Percentiles rank a stretch among this genome's conserved stretches.
phyloP scores from a whole-genome alignment of 2,113 vertebrate species.

The Malaclemys terrapin region DNA sequence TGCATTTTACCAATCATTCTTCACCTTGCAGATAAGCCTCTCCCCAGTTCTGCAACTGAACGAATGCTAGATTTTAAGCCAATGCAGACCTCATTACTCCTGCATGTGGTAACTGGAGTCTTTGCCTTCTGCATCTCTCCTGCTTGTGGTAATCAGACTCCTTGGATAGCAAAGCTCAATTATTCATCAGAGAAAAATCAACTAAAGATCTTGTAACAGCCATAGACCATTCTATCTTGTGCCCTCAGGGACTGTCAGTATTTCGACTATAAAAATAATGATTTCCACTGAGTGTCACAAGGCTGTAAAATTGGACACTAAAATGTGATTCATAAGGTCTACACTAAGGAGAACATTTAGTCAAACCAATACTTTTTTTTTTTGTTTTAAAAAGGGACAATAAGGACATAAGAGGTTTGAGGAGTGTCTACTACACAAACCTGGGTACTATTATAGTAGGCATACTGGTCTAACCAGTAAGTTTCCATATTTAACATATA shows the following conservation, averaged over 20 bases:
- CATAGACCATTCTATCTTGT: conserved; percentile 20
- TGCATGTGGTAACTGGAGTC: conserved; percentile 72
- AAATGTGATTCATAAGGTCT: background rate
- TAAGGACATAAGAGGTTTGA: background rate
- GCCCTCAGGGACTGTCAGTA: background rate
- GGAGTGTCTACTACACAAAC: background rate
- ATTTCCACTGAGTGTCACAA: background rate
- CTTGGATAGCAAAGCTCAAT: conserved; percentile 74
- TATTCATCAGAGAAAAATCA: conserved; percentile 82
- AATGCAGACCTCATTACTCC: conserved; percentile 36
- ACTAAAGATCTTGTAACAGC: conserved; percentile 76
- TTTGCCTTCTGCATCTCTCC: conserved; percentile 10
- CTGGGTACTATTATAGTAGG: background rate
- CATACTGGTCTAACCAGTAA: background rate
- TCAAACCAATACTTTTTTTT: background rate
- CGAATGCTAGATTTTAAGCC: conserved; percentile 15
- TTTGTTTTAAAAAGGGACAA: background rate
- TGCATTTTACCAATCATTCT: conserved; percentile 62
- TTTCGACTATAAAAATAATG: conserved; percentile 14
- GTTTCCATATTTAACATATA: background rate
- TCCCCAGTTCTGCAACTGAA: background rate
- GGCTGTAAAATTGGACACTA: background rate
- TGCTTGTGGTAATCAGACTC: conserved; percentile 76
- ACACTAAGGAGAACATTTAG: background rate
- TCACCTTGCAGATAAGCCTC: conserved; percentile 39